Evolutionary conservation across 1,140 invertebrate genomes (phyloP), one percentile per base, ranked within the genome.

Genomic region (Drosophila lini): DNA sequence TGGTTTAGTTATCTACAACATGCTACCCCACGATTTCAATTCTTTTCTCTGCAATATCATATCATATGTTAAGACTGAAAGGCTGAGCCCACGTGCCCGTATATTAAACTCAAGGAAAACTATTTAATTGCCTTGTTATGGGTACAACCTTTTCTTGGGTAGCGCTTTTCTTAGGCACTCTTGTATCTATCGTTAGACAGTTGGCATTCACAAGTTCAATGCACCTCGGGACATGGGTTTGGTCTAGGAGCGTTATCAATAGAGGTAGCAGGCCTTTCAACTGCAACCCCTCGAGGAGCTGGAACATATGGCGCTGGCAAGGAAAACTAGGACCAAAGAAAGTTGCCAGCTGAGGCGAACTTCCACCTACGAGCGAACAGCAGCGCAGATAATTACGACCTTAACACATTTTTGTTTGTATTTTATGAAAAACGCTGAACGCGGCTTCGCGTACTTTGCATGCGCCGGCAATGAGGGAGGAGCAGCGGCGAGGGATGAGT

Each of bases 381-480:
- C 81, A 69, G 78, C 57, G 74, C 74, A 60, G 57, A 78, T 86
- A 85, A 85, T 86, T 85, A 85, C 82, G 75, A 81, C 82, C 82
- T 85, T 81, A 79, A 65, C 82, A 86, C 82, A 81, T 78, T 62
- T 53, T 36, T 44, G 64, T 78, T 61, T 38, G 36, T 41, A 34
- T 59, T 69, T 38, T 50, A 63, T 73, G 62, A 57, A 76, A 70
- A 59, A 60, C 67, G 64, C 68, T 52, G 19, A 38, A 5, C 50
- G 2, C 47, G 55, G 40, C 69, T 69, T 40, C 32, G 59, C 47
- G 47, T 81, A 82, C 80, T 82, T 82, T 82, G 74, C 80, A 82
- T 78, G 74, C 60, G 45, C 25, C 34, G 45, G 34, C 36, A 52
- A 60, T 31, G 48, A 60, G 60, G 57, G 58, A 44, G 67, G 38